These are phyloP conservation scores for Drosophila recens DNA, from an alignment of 2,888 invertebrate genomes.

Conservation along the genomic window DNA sequence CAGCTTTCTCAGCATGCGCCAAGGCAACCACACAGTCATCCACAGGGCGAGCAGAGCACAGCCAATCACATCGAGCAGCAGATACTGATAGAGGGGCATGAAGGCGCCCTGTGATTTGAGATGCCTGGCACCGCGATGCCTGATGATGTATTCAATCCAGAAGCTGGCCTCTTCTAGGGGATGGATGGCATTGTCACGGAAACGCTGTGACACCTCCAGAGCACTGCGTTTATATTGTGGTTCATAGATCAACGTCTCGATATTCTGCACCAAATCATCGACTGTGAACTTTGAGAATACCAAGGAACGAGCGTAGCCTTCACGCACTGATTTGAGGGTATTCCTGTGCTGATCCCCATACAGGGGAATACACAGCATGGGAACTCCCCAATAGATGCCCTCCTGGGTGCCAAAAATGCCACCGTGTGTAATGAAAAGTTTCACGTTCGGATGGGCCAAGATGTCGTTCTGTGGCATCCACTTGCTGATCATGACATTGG, in stretches of 20 bases:
- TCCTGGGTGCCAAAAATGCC: constrained; percentile 85
- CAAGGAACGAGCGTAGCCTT: constrained; percentile 84
- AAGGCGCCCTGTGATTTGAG: constrained; percentile 84
- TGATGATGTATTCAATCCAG: constrained; percentile 88
- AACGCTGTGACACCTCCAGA: constrained; percentile 85
- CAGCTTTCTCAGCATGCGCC: constrained; percentile 60
- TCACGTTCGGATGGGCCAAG: constrained; percentile 85
- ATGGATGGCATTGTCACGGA: constrained; percentile 86
- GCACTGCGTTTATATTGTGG: constrained; percentile 84
- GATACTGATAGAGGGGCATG: constrained; percentile 84
- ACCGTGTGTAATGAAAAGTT: constrained; percentile 86
- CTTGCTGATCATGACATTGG: constrained; percentile 85
- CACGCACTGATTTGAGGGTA: constrained; percentile 82
- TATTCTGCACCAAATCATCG: constrained; percentile 79
- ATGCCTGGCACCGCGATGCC: constrained; percentile 84
- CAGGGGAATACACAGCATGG: constrained; percentile 85
- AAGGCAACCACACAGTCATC: constrained; percentile 70
- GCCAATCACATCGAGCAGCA: constrained; percentile 86
- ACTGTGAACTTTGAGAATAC: constrained; percentile 83
- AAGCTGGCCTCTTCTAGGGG: constrained; percentile 87
- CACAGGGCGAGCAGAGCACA: constrained; percentile 78
- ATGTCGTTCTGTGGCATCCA: constrained; percentile 87
- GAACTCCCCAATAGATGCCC: constrained; percentile 85
- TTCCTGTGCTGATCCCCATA: constrained; percentile 86
- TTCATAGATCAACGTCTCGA: constrained; percentile 83